Evolutionary conservation across 2,113 vertebrate species (phyloP), one percentile per base, ranked within the genome.

Genomic region (Chionis minor): DNA sequence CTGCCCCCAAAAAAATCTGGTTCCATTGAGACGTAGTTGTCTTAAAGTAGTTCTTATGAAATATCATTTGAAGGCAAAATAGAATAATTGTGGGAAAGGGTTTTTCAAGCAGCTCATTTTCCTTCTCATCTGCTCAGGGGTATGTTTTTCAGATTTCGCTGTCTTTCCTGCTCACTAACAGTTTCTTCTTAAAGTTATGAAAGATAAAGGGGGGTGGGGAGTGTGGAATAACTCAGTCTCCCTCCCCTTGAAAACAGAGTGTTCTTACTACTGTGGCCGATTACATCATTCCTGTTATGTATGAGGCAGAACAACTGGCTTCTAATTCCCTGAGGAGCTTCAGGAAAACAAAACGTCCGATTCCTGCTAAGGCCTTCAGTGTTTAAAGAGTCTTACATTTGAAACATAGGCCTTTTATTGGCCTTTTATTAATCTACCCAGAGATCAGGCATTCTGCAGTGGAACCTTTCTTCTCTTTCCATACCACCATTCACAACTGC

Each of bases 21-120:
- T 94, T 96, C 92, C 59, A 83, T 78, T 94, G 94, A 94, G 85
- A 87, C 91, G 33, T 28, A 67, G 84, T 67, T 91, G 84, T 91
- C 90, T 82, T 96, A 77, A 92, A 94, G 74, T 77, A 88, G 78
- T 93, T 92, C 63, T 86, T 93, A 93, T 92, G 82, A 96, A 96
- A 90, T 88, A 86, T 26, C 30, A 91, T 97, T 95, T 90, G 92
- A 93, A 94, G 59, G 51, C 71, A 80, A 90, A 95, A 82, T 58
- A 40, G 80, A 92, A 38, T 96, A 91, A 92, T 88, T 96, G 86
- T 86, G 82, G 88, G 92, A 91, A 87, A 71, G 10, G 38, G n/a
- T 84, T 82, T 93, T 97, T 94, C 61, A 71, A 79, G 71, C 82
- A 92, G 80, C 38, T 90, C 5, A 0, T 95, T 95, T 97, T 94